Percentiles rank a stretch among this genome's conserved stretches.
These are phyloP conservation scores for Drosophila busckii DNA, from an alignment of 1,140 invertebrate genomes.

Conservation along the genomic window DNA sequence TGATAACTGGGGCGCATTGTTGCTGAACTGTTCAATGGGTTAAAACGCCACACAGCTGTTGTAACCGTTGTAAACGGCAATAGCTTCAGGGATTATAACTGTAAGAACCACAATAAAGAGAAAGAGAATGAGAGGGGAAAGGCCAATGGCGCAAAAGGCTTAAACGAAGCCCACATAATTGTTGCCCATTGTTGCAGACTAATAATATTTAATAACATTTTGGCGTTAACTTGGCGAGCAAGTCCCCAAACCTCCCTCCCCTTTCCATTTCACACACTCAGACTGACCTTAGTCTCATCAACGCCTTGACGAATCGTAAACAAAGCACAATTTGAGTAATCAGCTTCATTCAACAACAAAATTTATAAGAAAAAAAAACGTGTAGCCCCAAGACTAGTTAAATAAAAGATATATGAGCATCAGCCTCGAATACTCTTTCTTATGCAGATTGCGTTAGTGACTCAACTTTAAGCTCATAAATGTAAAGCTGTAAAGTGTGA, in stretches of 20 bases:
- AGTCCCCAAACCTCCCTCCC: conserved; percentile 3
- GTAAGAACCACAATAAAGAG: conserved; percentile 28
- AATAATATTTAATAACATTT: conserved; percentile 76
- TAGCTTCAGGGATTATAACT: conserved; percentile 75
- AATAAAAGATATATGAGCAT: conserved; percentile 25
- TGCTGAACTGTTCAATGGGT: conserved; percentile 56
- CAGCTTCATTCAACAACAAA: conserved; percentile 72
- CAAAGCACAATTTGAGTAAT: conserved; percentile 76
- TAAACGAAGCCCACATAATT: conserved; percentile 53
- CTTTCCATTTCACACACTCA: not conserved
- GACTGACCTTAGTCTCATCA: conserved; percentile 38
- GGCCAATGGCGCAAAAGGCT: not conserved
- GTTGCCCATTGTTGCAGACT: conserved; percentile 52
- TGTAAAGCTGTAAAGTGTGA: too few species aligned
- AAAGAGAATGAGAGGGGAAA: not conserved
- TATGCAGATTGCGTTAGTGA: too few species aligned
- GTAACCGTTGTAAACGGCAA: conserved; percentile 57
- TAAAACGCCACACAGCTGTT: conserved; percentile 67
- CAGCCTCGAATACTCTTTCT: conserved; percentile 5
- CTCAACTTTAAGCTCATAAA: too few species aligned
- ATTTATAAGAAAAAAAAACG: conserved; percentile 59
- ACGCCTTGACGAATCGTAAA: conserved; percentile 73
- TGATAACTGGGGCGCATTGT: conserved; percentile 56
- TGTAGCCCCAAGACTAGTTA: conserved; percentile 47
- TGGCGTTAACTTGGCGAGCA: conserved; percentile 45